These are phyloP conservation scores for Sebastes minor DNA, from an alignment of 2,797 vertebrate genomes.

Conservation along the genomic window DNA sequence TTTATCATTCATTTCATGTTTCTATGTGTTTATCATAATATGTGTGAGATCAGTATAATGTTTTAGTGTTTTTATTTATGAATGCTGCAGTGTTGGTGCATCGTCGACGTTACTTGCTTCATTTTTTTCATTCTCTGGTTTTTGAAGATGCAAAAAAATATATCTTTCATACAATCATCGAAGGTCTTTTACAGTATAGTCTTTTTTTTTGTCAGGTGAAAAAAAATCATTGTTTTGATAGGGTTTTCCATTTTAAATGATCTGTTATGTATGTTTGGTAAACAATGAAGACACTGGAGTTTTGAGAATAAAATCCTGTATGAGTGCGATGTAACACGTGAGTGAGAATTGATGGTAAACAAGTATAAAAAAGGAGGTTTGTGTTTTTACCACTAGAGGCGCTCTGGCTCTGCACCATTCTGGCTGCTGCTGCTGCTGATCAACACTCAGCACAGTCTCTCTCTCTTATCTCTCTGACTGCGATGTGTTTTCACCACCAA, in stretches of 20 bases:
- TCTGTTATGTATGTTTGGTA: neutral
- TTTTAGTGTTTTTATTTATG: neutral
- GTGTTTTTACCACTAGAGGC: conserved; percentile 64
- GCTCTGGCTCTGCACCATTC: conserved; percentile 73
- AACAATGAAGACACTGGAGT: neutral
- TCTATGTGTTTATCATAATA: neutral
- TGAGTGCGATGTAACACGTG: conserved; percentile 65
- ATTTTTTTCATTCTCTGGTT: neutral
- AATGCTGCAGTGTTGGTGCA: neutral
- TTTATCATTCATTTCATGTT: neutral
- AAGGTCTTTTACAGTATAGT: neutral
- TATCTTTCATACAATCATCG: neutral
- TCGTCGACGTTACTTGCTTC: neutral
- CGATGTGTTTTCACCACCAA: neutral
- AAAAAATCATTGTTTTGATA: neutral
- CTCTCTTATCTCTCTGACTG: neutral
- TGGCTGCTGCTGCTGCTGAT: neutral
- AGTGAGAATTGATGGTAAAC: conserved; percentile 75
- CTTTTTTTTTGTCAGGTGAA: neutral
- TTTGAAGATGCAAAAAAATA: neutral
- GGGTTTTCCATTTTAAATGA: neutral
- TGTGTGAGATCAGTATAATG: rapidly evolving
- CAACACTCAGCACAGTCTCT: neutral
- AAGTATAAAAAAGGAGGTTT: conserved; percentile 37
- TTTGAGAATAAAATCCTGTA: neutral